These are phyloP conservation scores for Naja naja DNA, from an alignment of 2,113 vertebrate species.

Conservation along the genomic window DNA sequence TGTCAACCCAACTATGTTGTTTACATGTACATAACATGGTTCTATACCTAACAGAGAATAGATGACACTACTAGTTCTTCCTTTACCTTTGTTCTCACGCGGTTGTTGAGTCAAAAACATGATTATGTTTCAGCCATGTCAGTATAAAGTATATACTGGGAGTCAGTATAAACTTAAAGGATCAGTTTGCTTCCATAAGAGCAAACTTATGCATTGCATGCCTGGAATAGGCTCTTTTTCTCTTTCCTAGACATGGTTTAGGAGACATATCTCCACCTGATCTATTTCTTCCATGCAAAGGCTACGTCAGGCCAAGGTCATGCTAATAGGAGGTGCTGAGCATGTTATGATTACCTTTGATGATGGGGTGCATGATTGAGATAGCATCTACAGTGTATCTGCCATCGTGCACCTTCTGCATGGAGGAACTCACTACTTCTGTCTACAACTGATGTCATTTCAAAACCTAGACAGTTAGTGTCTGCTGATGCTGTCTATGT, in stretches of 20 bases:
- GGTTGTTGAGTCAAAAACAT: neutral
- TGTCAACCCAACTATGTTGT: too few relatives aligned
- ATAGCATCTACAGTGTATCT: neutral
- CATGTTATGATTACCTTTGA: neutral
- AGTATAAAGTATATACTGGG: too few relatives aligned
- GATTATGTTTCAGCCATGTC: neutral
- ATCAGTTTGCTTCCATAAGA: neutral
- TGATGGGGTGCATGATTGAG: neutral
- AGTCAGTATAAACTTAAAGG: neutral
- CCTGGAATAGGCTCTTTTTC: neutral
- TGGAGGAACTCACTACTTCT: neutral
- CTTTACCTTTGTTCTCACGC: neutral
- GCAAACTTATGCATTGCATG: too few relatives aligned
- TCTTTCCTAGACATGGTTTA: neutral
- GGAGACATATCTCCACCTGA: neutral
- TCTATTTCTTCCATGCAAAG: neutral
- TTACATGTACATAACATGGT: too few relatives aligned
- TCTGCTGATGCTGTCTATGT: neutral
- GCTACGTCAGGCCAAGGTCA: neutral
- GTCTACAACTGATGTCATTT: neutral
- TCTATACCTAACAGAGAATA: neutral
- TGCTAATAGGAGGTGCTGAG: neutral
- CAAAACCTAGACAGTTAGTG: neutral
- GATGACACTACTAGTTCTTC: neutral
- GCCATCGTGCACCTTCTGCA: neutral